Base-by-base conservation (phyloP, 2,113 vertebrate genomes). In the Podiceps cristatus region DNA sequence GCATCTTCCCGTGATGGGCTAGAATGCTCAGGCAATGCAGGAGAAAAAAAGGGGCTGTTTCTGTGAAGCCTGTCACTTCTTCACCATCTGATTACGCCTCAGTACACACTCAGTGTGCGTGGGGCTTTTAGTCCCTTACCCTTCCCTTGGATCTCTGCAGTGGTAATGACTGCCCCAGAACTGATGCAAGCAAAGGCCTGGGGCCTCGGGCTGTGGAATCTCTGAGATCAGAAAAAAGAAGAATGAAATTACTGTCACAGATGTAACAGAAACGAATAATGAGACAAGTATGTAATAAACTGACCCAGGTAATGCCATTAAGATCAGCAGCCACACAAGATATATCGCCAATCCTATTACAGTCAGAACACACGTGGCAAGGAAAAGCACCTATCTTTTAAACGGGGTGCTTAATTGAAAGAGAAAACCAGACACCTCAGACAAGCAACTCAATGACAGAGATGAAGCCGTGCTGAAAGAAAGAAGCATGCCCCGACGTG, bases 31-130 rank as follows among this genome's bases (percentile, higher is more conserved):
- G 50, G 56, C 20, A 64, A 6, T 0, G 8, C 31, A 18, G 58
- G 31, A 52, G 74, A 52, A 52, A 73, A 58, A 33, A 73, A 58
- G 40, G 23, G 52, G 15, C 12, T 11, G 1, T 59, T 59, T 59
- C 33, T 72, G 31, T 17, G 8, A 37, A 58, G 50, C 35, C 12
- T 22, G 11, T 11, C 2, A 1, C 24, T 63, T n/a, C 71, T n/a
- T 47, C 55, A 49, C 40, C 29, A 14, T 11, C 40, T 5, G 0
- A 3, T 27, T 22, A 25, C 12, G 11, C 13, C 55, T 47, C 53
- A 13, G 10, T 3, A 24, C 7, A 24, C 0, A 1, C 16, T 42
- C 25, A 2, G 10, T 18, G 23, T 3, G 33, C 7, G 15, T 0
- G 2, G 20, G 33, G 44, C 45, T 91, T n/a, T 37, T 18, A 8